A percentile compares a stretch with the other conserved stretches of the same genome.
These are phyloP conservation scores for Ceramica pisi DNA, from an alignment of 2,888 invertebrate genomes.

Conservation along the genomic window DNA sequence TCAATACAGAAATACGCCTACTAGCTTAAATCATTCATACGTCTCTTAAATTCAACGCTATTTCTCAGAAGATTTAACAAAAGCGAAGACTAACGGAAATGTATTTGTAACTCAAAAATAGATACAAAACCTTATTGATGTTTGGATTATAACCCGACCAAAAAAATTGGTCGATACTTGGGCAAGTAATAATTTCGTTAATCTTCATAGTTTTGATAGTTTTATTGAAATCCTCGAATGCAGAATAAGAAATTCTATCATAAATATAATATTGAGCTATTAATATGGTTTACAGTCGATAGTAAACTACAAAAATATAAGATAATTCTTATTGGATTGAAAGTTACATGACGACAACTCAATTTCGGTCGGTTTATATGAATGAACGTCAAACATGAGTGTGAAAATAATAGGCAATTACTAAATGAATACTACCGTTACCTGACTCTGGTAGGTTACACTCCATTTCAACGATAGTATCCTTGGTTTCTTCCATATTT, in stretches of 20 bases:
- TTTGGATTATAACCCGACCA: constrained; percentile 78
- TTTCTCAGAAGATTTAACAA: constrained; percentile 31
- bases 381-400: constrained; percentile 70
- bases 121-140: constrained; percentile 76
- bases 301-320: background rate
- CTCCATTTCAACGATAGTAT: constrained; percentile 71
- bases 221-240: background rate
- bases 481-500: constrained; percentile 79
- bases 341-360: constrained; percentile 56
- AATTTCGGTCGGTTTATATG: constrained; percentile 73
- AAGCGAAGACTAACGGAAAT: constrained; percentile 30
- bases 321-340: constrained; percentile 25
- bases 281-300: background rate
- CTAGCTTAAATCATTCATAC: constrained; percentile 11
- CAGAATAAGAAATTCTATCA: background rate
- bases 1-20: background rate
- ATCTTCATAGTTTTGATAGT: background rate
- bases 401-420: constrained; percentile 54
- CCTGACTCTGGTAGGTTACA: constrained; percentile 74
- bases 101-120: constrained; percentile 60
- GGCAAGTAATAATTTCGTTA: constrained; percentile 7
- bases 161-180: constrained; percentile 36
- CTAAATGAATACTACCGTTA: constrained; percentile 67
- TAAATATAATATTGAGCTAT: background rate
- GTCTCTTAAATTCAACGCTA: background rate